phyloP scores from a whole-genome alignment of 2,888 invertebrate species.

The Papilio protenor region DNA sequence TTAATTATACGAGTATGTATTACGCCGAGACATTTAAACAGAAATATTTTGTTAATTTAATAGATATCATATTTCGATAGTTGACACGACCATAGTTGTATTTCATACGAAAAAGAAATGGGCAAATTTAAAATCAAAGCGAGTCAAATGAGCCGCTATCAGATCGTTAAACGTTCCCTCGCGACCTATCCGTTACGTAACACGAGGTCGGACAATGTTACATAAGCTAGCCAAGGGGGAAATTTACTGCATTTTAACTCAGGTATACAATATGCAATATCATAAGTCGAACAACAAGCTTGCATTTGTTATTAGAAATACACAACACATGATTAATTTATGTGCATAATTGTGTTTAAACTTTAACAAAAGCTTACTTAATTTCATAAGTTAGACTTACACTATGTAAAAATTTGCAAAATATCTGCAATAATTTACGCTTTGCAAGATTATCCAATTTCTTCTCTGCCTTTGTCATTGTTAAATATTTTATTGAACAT shows the following conservation, averaged over 20 bases:
- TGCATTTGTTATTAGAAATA: background rate
- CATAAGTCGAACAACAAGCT: background rate
- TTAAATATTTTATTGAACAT: background rate
- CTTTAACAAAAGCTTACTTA: no score
- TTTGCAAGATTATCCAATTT: background rate
- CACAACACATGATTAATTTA: background rate
- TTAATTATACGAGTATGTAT: no score
- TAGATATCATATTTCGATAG: no score
- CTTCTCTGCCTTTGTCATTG: background rate
- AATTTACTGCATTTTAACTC: background rate
- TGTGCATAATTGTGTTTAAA: no score
- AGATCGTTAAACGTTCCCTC: slow-evolving; percentile 40
- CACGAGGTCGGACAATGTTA: slow-evolving; percentile 34
- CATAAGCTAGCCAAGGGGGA: slow-evolving; percentile 20
- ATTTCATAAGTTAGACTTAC: no score
- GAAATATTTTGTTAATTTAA: no score
- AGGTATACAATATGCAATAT: background rate
- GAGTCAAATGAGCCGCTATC: slow-evolving; percentile 35
- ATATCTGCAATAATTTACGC: background rate
- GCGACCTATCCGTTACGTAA: slow-evolving; percentile 39
- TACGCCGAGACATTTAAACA: no score
- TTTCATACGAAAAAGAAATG: background rate
- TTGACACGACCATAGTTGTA: background rate
- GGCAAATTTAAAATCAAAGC: slow-evolving; percentile 31
- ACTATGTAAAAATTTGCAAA: background rate